Evolutionary conservation across 2,797 vertebrate genomes (phyloP).

Genomic region (Chromis chromis): DNA sequence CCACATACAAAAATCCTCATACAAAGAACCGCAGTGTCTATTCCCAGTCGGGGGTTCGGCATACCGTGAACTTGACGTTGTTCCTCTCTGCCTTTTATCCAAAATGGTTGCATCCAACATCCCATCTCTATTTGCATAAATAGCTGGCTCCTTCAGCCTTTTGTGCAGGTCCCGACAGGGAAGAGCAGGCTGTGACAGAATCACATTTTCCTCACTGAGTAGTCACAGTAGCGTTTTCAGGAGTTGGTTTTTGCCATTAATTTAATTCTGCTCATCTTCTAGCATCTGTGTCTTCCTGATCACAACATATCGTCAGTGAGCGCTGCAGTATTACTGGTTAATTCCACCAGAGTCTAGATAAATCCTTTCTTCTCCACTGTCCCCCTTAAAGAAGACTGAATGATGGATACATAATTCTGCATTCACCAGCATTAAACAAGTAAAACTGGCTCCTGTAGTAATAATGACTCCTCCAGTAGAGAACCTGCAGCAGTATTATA

Average conservation of each 20-base stretch:
- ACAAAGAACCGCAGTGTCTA: constrained; percentile 26
- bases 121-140: constrained; percentile 74
- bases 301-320: constrained; percentile 21
- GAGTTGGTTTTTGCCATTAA: constrained; percentile 56
- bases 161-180: constrained; percentile 60
- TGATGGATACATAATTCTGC: constrained; percentile 22
- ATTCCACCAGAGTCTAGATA: constrained; percentile 36
- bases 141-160: constrained; percentile 56
- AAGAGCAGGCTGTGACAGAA: constrained; percentile 64
- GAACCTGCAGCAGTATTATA: constrained; percentile 31
- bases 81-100: constrained; percentile 60
- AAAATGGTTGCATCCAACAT: constrained; percentile 57
- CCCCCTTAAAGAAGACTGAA: constrained; percentile 24
- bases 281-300: constrained; percentile 52
- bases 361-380: constrained; percentile 23
- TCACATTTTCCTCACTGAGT: constrained; percentile 56
- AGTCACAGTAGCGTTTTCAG: constrained; percentile 46
- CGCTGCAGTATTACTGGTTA: constrained; percentile 39
- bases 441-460: constrained; percentile 29
- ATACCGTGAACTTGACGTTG: constrained; percentile 41
- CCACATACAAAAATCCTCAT: constrained; percentile 19
- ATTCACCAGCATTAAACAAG: constrained; percentile 28
- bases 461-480: constrained; percentile 28
- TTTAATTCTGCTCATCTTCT: constrained; percentile 57
- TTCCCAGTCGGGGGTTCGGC: constrained; percentile 43